phyloP scores from a whole-genome alignment of 2,888 invertebrate genomes.

The Ophioninae sp. region DNA sequence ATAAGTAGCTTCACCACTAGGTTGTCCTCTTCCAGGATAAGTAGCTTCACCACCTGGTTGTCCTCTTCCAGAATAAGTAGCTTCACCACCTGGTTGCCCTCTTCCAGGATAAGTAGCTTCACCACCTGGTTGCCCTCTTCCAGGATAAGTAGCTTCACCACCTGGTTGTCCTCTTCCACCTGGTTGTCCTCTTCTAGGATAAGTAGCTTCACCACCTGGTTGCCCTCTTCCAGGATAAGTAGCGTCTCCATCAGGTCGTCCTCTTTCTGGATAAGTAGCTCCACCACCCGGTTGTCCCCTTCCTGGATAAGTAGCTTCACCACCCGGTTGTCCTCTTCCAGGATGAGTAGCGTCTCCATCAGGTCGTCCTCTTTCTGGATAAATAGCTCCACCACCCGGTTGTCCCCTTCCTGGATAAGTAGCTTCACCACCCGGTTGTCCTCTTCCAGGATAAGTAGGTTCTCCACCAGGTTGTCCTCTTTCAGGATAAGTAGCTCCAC shows the following conservation, averaged over 20 bases:
- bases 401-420: conserved; percentile 42
- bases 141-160: conserved; percentile 46
- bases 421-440: conserved; percentile 31
- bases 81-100: conserved; percentile 31
- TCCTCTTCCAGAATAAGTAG: neutral
- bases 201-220: conserved; percentile 28
- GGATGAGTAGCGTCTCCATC: too few relatives aligned
- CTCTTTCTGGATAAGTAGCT: neutral
- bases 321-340: conserved; percentile 48
- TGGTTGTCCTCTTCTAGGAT: conserved; percentile 58
- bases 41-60: conserved; percentile 25
- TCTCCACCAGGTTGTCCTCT: conserved; percentile 38
- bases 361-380: too few relatives aligned
- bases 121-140: conserved; percentile 25
- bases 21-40: conserved; percentile 37
- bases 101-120: neutral
- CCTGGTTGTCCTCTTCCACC: conserved; percentile 44
- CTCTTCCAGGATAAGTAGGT: neutral
- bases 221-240: neutral
- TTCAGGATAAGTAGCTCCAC: conserved; percentile 21
- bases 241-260: conserved; percentile 28
- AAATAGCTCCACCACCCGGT: conserved; percentile 14
- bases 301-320: conserved; percentile 40
- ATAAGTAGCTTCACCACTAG: conserved; percentile 24
- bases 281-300: conserved; percentile 15